Evolutionary conservation across 2,888 invertebrate genomes (phyloP).

Genomic region (Tetheella fluctuosa): DNA sequence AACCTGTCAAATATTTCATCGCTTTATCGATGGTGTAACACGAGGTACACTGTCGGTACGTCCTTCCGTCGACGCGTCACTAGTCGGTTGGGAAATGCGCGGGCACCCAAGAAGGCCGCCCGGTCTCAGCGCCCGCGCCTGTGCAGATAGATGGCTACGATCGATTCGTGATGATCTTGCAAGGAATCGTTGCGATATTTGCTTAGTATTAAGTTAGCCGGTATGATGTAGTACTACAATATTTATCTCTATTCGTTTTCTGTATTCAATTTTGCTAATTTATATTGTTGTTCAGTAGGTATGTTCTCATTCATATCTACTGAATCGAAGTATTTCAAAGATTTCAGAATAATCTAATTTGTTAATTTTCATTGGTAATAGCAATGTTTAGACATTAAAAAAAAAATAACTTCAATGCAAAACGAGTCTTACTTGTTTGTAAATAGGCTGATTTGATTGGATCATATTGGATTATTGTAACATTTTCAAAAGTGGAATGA

Average conservation of each 20-base stretch:
- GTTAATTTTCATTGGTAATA: too few relatives aligned
- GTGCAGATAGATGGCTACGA: conserved; percentile 15
- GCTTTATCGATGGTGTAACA: conserved; percentile 25
- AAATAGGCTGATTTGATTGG: too few relatives aligned
- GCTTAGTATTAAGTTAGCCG: not conserved
- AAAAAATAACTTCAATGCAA: too few relatives aligned
- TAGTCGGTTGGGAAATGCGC: conserved; percentile 32
- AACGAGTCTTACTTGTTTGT: too few relatives aligned
- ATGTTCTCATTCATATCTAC: too few relatives aligned
- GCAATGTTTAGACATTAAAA: too few relatives aligned
- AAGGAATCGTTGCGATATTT: conserved; percentile 8
- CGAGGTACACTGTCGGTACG: conserved; percentile 31
- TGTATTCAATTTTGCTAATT: too few relatives aligned
- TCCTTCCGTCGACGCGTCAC: conserved; percentile 49
- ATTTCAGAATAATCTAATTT: too few relatives aligned
- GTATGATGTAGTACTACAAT: not conserved
- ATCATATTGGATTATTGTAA: too few relatives aligned
- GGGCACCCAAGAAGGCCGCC: conserved; percentile 36
- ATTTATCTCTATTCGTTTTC: not conserved
- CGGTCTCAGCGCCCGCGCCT: conserved; percentile 31
- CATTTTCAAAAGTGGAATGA: too few relatives aligned
- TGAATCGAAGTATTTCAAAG: too few relatives aligned
- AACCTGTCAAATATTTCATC: conserved; percentile 5
- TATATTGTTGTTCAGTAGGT: too few relatives aligned
- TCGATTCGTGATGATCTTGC: conserved; percentile 29